Evolutionary conservation across 1,140 invertebrate species (phyloP), one percentile per base, ranked within the genome.

Genomic region (Pteromalus puparum): DNA sequence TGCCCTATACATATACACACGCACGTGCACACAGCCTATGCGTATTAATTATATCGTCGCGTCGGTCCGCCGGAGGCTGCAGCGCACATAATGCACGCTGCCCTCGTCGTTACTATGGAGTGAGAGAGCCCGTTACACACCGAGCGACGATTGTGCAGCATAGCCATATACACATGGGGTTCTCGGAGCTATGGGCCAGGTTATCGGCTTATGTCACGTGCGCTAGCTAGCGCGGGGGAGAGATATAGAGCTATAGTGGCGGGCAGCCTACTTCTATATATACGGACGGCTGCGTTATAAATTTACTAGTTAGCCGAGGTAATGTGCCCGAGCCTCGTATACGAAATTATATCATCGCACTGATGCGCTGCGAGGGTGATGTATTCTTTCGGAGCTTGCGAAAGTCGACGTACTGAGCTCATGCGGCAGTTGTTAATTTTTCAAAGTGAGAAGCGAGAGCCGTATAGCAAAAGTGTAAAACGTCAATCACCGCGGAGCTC

Each of bases 141-240:
- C 28, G 30, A 34, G 48, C 28, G 48, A 74, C 53, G 21, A 24
- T 24, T 53, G 21, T 68, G 61, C 34, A 38, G 74, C 53, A n/a
- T 46, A 24, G 53, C 30, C 30, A n/a, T n/a, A 61, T 61, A 61
- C 53, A 61, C 53, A 61, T 61, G 53, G 53, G 53, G 53, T 61
- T 61, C 53, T 21, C 6, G 18, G 21, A 61, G 53, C 53, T n/a
- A 61, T 61, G 53, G 48, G 28, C 34, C 72, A 18, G 18, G 72
- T 67, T 82, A 82, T 82, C 81, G 53, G 81, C 81, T 82, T 67
- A 67, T 67, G 53, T 81, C 68, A 81, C 68, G 67, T 38, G 42
- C 21, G 30, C 42, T 21, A 4, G 53, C 18, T 12, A 3, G 42
- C 7, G n/a, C n/a, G n/a, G n/a, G 42, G 13, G 42, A 10, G 42